phyloP scores from a whole-genome alignment of 1,140 invertebrate genomes.

The Zaprionus tsacasi region DNA sequence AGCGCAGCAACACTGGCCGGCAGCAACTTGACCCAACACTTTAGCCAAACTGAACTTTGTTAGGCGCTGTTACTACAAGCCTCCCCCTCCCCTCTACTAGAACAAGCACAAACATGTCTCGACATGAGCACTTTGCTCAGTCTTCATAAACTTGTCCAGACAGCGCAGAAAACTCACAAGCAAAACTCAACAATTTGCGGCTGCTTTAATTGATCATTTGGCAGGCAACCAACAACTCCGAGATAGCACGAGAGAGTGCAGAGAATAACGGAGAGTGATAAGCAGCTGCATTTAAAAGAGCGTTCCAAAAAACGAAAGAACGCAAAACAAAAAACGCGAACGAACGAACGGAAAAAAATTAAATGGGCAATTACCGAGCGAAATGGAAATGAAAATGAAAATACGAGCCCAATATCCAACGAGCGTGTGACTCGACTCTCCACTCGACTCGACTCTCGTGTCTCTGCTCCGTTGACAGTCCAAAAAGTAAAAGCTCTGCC shows the following conservation, averaged over 20 bases:
- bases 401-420: constrained; percentile 22
- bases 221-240: constrained; percentile 56
- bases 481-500: constrained; percentile 58
- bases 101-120: constrained; percentile 52
- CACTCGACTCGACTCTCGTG: background rate
- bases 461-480: constrained; percentile 25
- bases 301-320: constrained; percentile 13
- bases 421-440: constrained; percentile 43
- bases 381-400: background rate
- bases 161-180: constrained; percentile 5
- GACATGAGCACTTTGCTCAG: constrained; percentile 70
- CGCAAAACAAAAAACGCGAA: background rate
- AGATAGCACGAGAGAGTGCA: constrained; percentile 33
- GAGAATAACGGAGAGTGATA: constrained; percentile 53
- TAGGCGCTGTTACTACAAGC: background rate
- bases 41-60: constrained; percentile 38
- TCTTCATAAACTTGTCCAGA: constrained; percentile 50
- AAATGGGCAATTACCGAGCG: constrained; percentile 16
- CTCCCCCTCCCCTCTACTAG: background rate
- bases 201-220: constrained; percentile 37
- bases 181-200: constrained; percentile 5
- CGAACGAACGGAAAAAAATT: background rate
- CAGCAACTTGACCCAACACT: constrained; percentile 37
- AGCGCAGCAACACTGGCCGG: constrained; percentile 3
- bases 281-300: constrained; percentile 57